Base-by-base conservation (phyloP, 2,113 vertebrate genomes). In the Tachysurus fulvidraco region DNA sequence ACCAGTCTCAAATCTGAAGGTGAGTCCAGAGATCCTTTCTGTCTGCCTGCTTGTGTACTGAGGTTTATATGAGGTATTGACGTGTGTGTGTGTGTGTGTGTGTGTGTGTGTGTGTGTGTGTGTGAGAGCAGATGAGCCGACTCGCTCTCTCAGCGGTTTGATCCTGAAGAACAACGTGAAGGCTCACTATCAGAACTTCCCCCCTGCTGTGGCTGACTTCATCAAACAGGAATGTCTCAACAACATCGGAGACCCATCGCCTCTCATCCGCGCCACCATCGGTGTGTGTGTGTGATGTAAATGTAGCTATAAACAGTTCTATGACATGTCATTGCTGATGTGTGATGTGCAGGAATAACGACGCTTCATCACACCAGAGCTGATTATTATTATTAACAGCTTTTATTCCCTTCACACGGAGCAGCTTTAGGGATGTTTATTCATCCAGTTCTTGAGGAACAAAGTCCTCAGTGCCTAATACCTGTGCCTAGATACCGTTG, bases 81-180 rank as follows among this genome's bases (percentile, higher is more conserved):
- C 36, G 71, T 46, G 36, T 44, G 30, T 19, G 36, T 10, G 17
- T 44, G 41, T 46, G 36, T 44, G 36, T 44, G 36, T 46, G 73
- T 52, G 44, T 54, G 74, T 28, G 74, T 28, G 62, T 41, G 36
- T 44, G 36, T 46, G 73, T 52, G 44, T 54, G 74, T 28, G 74
- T 28, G 62, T 41, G 50, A 30, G 60, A 1, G 4, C 84, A 98
- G 98, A 99, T 73, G 98, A 99, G 89, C 98, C 98, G 0, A 98
- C 98, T 0, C 96, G 97, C 19, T 98, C 97, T 1, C 95, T 99
- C 57, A 98, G 97, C 6, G 98, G 98, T n/a, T 94, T 98, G 65
- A 98, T 99, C 85, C 94, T 98, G 87, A 99, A 99, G 94, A 99
- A 98, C 94, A 99, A 99, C 0, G 98, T 98, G 50, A 99, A 99